Base-by-base conservation (phyloP, 1,140 invertebrate genomes). In the Zaprionus ornatus region DNA sequence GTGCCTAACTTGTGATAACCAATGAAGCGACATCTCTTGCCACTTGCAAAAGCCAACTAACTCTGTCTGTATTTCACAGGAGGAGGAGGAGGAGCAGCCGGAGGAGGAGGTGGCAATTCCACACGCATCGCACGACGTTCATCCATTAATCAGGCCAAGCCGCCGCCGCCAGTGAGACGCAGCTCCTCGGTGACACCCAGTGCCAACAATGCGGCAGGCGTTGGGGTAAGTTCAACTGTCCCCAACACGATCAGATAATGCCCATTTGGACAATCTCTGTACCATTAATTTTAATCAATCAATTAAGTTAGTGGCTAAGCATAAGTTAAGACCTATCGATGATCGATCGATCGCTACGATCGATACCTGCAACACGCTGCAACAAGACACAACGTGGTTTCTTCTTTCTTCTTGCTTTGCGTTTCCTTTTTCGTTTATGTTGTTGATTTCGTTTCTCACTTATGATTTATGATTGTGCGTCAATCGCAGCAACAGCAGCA, bases 131-230 rank as follows among this genome's bases (percentile, higher is more conserved):
- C 92, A 55, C 79, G 92, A 37, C 80, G 92, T 45, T 88, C 91
- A 23, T 96, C 95, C 45, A 94, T 95, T 72, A 96, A 95, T 79
- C 93, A 93, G 71, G 93, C 95, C 50, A 95, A 97, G 92, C 97
- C 97, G 32, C 96, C 96, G 32, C 97, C 97, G 35, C 97, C 97
- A 3, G 96, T 98, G 1, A 94, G 97, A 72, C 94, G 97, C 42
- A 97, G 97, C 12, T 97, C 97, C 0, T 97, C 97, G 40, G 97
- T 98, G 63, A 96, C 96, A 25, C 92, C 92, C 55, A 91, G 88
- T 79, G 80, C 79, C 68, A 91, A 91, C 62, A 73, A 57, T 57
- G 64, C 42, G 13, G 72, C 74, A 55, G 52, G 82, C 23, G 78
- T 87, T 21, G 82, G 81, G 82, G 91, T 92, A 84, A 92, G 91